phyloP scores from a whole-genome alignment of 2,888 invertebrate species.

The Drosophila fungiperda region DNA sequence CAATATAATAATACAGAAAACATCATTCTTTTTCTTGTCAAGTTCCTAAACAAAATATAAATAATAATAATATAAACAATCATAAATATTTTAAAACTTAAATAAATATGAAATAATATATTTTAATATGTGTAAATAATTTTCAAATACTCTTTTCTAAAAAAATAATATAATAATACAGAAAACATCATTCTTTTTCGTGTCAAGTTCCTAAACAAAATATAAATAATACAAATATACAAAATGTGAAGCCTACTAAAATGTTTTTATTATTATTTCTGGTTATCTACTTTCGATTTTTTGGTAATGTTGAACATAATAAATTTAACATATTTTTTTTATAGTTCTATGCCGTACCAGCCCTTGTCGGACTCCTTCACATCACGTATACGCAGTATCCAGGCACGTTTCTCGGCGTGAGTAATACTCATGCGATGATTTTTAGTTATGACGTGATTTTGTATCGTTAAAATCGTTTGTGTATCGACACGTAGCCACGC shows the following conservation, averaged over 20 bases:
- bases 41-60: background rate
- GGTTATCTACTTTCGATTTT: background rate
- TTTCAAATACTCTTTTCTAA: background rate
- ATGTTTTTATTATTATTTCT: background rate
- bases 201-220: background rate
- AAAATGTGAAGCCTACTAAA: background rate
- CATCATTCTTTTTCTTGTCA: background rate
- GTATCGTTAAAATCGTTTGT: slow-evolving; percentile 95
- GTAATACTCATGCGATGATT: slow-evolving; percentile 93
- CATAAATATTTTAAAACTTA: no score
- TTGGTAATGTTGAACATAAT: no score
- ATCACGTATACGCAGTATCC: slow-evolving; percentile 92
- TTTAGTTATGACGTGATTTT: slow-evolving; percentile 95
- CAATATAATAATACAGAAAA: background rate
- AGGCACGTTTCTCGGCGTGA: slow-evolving; percentile 92
- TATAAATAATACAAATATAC: background rate
- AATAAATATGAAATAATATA: background rate
- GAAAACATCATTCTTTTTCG: background rate
- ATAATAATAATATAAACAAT: background rate
- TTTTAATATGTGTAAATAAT: background rate
- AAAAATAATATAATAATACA: background rate
- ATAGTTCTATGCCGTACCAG: slow-evolving; percentile 83
- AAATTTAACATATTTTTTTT: background rate
- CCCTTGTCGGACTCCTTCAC: slow-evolving; percentile 92
- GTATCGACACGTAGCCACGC: slow-evolving; percentile 96